phyloP scores from a whole-genome alignment of 1,140 invertebrate species.

The Antheraea mylitta region DNA sequence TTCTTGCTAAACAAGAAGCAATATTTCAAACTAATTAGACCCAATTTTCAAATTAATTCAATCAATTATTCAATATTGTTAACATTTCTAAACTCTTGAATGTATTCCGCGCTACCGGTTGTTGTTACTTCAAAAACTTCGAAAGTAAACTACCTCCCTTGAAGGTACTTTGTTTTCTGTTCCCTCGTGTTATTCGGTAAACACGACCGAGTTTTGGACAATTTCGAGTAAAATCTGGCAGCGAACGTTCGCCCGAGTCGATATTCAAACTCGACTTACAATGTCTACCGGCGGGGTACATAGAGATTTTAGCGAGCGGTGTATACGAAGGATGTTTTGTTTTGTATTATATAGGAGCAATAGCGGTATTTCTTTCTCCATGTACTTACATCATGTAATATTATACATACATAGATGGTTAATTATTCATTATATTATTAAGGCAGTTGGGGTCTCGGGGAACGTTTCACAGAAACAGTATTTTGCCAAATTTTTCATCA shows the following conservation, averaged over 20 bases:
- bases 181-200: neutral
- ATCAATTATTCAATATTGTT: constrained; percentile 1
- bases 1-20: neutral
- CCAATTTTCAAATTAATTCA: constrained; percentile 4
- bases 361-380: too few relatives aligned
- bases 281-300: neutral
- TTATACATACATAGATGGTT: too few relatives aligned
- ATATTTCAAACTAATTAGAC: neutral
- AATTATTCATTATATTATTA: too few relatives aligned
- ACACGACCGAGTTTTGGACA: neutral
- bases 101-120: neutral
- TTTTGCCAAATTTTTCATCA: too few relatives aligned
- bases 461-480: too few relatives aligned
- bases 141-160: neutral
- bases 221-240: neutral
- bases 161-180: neutral
- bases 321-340: too few relatives aligned
- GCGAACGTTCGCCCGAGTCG: neutral
- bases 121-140: constrained; percentile 2
- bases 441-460: too few relatives aligned
- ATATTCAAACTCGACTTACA: neutral
- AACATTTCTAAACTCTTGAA: neutral
- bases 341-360: too few relatives aligned
- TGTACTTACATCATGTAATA: too few relatives aligned
- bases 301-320: neutral